These are phyloP conservation scores for Cygnus olor DNA, from an alignment of 2,797 vertebrate species.

Conservation along the genomic window DNA sequence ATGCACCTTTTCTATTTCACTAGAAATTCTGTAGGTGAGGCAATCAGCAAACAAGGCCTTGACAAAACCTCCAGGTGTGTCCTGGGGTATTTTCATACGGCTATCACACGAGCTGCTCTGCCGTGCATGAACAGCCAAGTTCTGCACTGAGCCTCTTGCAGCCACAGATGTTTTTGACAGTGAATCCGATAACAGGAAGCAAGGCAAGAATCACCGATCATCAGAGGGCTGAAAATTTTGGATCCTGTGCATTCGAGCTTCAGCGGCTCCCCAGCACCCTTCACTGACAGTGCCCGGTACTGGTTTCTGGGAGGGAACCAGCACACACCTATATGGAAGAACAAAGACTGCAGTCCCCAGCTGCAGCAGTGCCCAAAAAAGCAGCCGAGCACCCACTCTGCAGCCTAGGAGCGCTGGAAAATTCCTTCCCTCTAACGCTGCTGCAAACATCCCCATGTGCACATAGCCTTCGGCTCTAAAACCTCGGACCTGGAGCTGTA, in stretches of 20 bases:
- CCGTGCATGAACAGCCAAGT: background rate
- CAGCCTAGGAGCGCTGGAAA: slow-evolving; percentile 39
- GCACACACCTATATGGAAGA: background rate
- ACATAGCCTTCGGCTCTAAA: slow-evolving; percentile 32
- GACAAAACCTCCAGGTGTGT: background rate
- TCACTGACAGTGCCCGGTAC: background rate
- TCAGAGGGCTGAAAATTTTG: background rate
- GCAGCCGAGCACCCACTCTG: background rate
- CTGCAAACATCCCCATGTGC: slow-evolving; percentile 30
- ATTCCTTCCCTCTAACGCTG: slow-evolving; percentile 49
- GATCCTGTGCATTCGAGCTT: background rate
- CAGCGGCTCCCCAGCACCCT: background rate
- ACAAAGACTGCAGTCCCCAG: background rate
- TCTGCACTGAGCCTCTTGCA: background rate
- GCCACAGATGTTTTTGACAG: slow-evolving; percentile 22
- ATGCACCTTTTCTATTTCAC: background rate
- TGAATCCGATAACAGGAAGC: background rate
- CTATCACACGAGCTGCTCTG: background rate
- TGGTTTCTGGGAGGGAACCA: background rate
- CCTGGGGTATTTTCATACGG: background rate
- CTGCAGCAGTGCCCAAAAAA: background rate
- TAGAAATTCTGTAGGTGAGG: background rate
- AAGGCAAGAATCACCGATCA: background rate
- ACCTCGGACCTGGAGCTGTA: slow-evolving; percentile 51
- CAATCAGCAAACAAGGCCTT: background rate